Evolutionary conservation across 1,140 invertebrate genomes (phyloP).

Genomic region (Tetramorium simillimum): DNA sequence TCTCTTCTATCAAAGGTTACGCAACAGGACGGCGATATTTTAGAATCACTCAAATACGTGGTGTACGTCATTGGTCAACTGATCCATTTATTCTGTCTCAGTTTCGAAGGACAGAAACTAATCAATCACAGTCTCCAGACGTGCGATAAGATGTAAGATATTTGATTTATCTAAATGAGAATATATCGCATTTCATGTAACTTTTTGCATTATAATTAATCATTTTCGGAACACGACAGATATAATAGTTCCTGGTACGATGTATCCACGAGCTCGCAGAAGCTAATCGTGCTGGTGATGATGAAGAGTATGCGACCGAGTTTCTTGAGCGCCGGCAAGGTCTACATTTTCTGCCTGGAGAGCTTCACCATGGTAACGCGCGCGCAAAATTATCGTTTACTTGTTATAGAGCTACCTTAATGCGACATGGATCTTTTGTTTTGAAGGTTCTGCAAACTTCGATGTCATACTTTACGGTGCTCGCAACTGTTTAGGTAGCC

Average conservation of each 20-base stretch:
- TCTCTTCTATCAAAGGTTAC: slow-evolving; percentile 7
- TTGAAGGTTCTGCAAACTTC: slow-evolving; percentile 21
- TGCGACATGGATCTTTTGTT: not conserved
- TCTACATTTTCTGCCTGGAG: slow-evolving; percentile 32
- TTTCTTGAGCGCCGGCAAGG: slow-evolving; percentile 18
- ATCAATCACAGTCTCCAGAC: slow-evolving; percentile 62
- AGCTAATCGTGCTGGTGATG: slow-evolving; percentile 7
- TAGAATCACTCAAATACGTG: slow-evolving; percentile 15
- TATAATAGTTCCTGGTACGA: slow-evolving; percentile 35
- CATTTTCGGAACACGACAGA: not conserved
- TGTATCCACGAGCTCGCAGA: not conserved
- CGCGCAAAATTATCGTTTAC: not conserved
- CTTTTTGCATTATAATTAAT: not conserved
- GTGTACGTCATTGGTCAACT: slow-evolving; percentile 54
- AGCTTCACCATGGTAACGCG: slow-evolving; percentile 17
- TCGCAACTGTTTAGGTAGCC: not conserved
- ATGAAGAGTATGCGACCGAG: not conserved
- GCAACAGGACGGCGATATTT: not conserved
- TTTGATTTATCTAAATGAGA: not conserved
- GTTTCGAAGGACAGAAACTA: slow-evolving; percentile 65
- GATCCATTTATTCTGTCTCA: slow-evolving; percentile 65
- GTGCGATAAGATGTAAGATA: slow-evolving; percentile 53
- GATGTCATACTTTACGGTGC: slow-evolving; percentile 43
- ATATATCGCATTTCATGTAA: not conserved
- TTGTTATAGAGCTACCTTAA: not conserved